Base-by-base conservation (phyloP, 1,140 invertebrate genomes). In the Zaprionus capensis region DNA sequence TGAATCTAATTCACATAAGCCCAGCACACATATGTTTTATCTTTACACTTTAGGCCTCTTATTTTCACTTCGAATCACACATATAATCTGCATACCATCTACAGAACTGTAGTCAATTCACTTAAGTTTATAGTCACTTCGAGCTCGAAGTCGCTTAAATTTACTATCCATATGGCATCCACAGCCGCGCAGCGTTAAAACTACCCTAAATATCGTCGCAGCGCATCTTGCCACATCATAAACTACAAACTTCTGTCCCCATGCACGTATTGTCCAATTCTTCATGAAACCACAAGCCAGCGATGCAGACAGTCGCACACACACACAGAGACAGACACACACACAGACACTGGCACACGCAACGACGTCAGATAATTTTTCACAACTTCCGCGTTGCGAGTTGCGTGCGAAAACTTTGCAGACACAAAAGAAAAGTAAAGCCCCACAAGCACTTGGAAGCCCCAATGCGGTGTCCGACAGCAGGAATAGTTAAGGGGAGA, bases 331-430 rank as follows among this genome's bases (percentile, higher is more conserved):
- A 26, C 49, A 31, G 57, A 57, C 28, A 49, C 63, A 55, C 36
- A 53, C 49, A 36, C 31, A 38, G 1, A 7, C 24, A 44, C 4
- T 22, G 14, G 3, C 53, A 15, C 55, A 7, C 15, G 58, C 69
- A 51, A 11, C 59, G 59, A 62, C 71, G 59, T 70, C 53, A 64
- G 71, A 67, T 75, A 78, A 87, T 88, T 76, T 88, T 78, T 83
- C 75, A 78, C 71, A 78, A 78, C 81, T 77, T 73, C 65, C 63
- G 51, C 73, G 59, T 44, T 28, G 58, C 58, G 49, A 74, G 41
- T 64, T 76, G 65, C 84, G 81, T 88, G 78, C 59, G 55, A 78
- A 83, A 83, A 72, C 55, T 87, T 82, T 36, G 59, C 65, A 72
- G 75, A 73, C 78, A 59, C 53, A 63, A 55, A 53, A 41, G 24